A percentile compares a stretch with the other conserved stretches of the same genome.
These are phyloP conservation scores for Sebastes cheni DNA, from an alignment of 2,797 vertebrate genomes.

Conservation along the genomic window DNA sequence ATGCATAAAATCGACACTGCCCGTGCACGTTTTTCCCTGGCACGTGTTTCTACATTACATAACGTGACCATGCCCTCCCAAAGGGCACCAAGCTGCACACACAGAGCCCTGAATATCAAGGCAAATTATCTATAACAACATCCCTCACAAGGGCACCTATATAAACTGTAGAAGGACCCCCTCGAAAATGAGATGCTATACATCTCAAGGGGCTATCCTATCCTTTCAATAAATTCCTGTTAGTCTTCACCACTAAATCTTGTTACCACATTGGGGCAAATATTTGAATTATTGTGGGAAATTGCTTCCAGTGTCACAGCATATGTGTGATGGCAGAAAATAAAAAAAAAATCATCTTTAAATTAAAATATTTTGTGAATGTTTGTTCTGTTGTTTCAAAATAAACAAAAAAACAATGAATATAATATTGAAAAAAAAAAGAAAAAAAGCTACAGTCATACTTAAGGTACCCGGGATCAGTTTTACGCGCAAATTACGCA, in stretches of 20 bases:
- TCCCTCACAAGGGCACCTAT: conserved; percentile 27
- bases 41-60: conserved; percentile 73
- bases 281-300: background rate
- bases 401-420: no score
- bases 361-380: no score
- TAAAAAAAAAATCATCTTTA: conserved; percentile 4
- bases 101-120: conserved; percentile 61
- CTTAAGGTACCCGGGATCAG: conserved; percentile 48
- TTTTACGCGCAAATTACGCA: conserved; percentile 43
- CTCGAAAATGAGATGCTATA: no score
- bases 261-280: conserved; percentile 12
- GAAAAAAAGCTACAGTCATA: conserved; percentile 38
- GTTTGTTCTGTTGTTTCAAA: no score
- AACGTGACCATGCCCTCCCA: conserved; percentile 63
- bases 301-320: conserved; percentile 13
- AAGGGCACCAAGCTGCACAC: conserved; percentile 55
- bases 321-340: conserved; percentile 32
- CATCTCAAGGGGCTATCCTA: no score
- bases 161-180: background rate
- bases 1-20: conserved; percentile 38
- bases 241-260: background rate
- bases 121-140: conserved; percentile 46
- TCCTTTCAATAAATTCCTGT: background rate
- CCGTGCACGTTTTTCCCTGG: conserved; percentile 63
- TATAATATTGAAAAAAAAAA: no score